Conservation (phyloP, 2,113 vertebrate species). For the Pelmatolapia mariae region DNA sequence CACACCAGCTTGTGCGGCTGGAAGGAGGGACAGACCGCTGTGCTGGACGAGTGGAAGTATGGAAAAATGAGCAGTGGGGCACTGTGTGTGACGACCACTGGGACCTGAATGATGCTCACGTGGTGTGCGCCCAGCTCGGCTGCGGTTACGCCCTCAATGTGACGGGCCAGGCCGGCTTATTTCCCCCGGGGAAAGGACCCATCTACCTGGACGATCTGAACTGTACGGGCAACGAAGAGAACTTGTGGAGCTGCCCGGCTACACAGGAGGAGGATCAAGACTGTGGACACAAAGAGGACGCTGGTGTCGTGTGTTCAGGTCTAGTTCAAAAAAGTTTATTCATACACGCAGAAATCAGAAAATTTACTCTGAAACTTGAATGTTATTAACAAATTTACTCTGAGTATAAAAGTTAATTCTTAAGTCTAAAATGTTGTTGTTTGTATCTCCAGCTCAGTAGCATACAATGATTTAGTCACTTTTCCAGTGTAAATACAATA, state of each 20-base stretch:
- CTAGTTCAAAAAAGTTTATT: neutral
- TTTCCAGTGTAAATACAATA: neutral
- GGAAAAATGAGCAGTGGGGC: conserved; percentile 44
- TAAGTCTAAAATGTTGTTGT: accelerated
- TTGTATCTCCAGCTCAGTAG: neutral
- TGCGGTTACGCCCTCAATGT: conserved; percentile 63
- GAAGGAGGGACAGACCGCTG: conserved; percentile 47
- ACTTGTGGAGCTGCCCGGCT: conserved; percentile 60
- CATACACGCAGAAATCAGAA: accelerated
- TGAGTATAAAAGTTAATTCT: neutral
- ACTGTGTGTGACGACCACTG: conserved; percentile 72
- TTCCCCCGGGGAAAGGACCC: conserved; percentile 48
- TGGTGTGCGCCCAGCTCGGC: conserved; percentile 66
- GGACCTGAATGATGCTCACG: conserved; percentile 49
- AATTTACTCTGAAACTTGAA: accelerated
- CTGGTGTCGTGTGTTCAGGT: conserved; percentile 74
- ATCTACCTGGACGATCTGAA: conserved; percentile 64
- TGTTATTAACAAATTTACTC: neutral
- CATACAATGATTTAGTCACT: neutral
- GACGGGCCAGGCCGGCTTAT: conserved; percentile 47
- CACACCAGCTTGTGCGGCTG: conserved; percentile 20
- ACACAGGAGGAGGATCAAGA: neutral
- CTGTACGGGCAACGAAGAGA: conserved; percentile 63
- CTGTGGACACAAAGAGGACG: conserved; percentile 74
- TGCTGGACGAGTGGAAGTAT: conserved; percentile 69